Percentiles rank a stretch among this genome's conserved stretches.
These are phyloP conservation scores for Grus americana DNA, from an alignment of 2,113 vertebrate species.

Conservation along the genomic window DNA sequence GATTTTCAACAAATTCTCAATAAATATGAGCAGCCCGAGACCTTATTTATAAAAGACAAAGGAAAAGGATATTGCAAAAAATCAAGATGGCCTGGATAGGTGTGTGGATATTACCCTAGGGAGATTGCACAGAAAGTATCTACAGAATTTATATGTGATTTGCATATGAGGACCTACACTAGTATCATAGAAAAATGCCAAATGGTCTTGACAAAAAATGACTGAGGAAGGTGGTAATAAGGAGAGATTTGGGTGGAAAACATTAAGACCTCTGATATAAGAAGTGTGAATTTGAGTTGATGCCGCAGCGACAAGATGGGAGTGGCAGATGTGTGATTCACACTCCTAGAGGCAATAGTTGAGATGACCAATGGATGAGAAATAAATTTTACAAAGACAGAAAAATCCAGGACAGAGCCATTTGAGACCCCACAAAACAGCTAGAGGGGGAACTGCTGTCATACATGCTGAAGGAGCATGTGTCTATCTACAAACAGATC, in stretches of 20 bases:
- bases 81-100: background rate
- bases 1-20: background rate
- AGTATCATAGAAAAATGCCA: background rate
- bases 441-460: background rate
- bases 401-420: background rate
- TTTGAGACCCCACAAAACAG: background rate
- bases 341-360: background rate
- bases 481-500: background rate
- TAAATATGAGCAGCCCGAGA: background rate
- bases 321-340: background rate
- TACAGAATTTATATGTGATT: background rate
- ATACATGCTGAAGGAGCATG: background rate
- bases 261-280: background rate
- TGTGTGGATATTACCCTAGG: background rate
- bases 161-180: background rate
- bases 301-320: background rate
- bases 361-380: background rate
- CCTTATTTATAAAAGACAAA: background rate
- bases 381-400: background rate
- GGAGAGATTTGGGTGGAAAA: background rate
- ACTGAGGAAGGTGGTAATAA: background rate
- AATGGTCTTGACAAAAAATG: background rate
- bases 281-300: background rate
- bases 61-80: background rate
- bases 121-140: background rate